Conservation (phyloP, 2,113 vertebrate species). For the Datnioides undecimradiatus region DNA sequence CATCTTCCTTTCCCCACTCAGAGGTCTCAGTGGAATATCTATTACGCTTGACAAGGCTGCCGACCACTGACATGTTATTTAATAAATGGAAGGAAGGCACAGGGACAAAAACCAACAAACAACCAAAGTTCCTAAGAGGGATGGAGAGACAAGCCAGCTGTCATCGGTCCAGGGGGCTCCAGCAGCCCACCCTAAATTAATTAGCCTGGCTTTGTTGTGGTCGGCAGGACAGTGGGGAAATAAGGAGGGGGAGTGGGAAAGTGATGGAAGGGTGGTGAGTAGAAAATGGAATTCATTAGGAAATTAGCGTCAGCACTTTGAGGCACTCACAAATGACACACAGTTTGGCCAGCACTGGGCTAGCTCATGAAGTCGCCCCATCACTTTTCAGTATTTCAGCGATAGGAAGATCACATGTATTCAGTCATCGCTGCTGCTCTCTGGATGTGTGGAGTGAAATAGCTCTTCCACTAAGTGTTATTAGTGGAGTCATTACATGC, state of each 20-base stretch:
- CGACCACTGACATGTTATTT: constrained; percentile 87
- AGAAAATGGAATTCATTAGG: constrained; percentile 90
- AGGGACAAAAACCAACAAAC: constrained; percentile 78
- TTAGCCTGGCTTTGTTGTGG: constrained; percentile 87
- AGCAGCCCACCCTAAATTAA: constrained; percentile 84
- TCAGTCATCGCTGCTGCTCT: constrained; percentile 24
- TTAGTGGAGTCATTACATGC: constrained; percentile 14
- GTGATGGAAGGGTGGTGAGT: constrained; percentile 75
- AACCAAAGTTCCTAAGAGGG: constrained; percentile 78
- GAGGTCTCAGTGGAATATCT: constrained; percentile 82
- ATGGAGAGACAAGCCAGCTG: constrained; percentile 83
- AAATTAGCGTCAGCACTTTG: constrained; percentile 90
- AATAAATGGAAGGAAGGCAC: constrained; percentile 83
- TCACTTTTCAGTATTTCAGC: constrained; percentile 50
- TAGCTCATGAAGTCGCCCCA: constrained; percentile 56
- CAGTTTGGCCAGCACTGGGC: constrained; percentile 80
- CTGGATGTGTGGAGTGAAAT: constrained; percentile 26
- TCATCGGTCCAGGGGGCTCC: constrained; percentile 83
- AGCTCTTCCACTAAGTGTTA: constrained; percentile 28
- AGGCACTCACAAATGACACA: constrained; percentile 82
- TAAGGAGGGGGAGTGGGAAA: constrained; percentile 55
- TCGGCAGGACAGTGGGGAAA: constrained; percentile 74
- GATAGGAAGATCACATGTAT: constrained; percentile 12
- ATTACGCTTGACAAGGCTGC: constrained; percentile 84
- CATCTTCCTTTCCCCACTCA: constrained; percentile 71